These are phyloP conservation scores for Bombylius discolor DNA, from an alignment of 2,888 invertebrate genomes.

Conservation along the genomic window DNA sequence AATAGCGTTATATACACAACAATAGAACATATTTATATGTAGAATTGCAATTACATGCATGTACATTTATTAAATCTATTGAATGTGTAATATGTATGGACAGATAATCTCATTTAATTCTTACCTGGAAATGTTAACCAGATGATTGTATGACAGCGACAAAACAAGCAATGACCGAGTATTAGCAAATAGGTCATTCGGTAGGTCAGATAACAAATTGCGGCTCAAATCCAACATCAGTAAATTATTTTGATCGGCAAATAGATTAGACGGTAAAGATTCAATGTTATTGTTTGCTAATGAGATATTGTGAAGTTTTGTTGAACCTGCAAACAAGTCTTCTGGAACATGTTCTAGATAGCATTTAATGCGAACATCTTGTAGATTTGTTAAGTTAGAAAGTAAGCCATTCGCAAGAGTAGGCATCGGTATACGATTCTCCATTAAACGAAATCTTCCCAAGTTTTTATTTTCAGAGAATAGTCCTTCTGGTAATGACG, in stretches of 20 bases:
- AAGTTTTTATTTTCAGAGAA: conserved; percentile 45
- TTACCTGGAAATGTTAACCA: conserved; percentile 46
- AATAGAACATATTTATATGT: too few relatives aligned
- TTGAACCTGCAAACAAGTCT: conserved; percentile 49
- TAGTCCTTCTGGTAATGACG: conserved; percentile 45
- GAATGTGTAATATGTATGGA: too few relatives aligned
- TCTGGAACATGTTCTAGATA: conserved; percentile 46
- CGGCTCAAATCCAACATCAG: conserved; percentile 48
- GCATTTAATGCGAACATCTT: conserved; percentile 43
- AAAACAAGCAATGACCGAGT: conserved; percentile 44
- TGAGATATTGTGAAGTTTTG: conserved; percentile 44
- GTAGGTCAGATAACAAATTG: conserved; percentile 48
- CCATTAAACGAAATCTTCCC: conserved; percentile 41
- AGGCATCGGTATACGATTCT: conserved; percentile 45
- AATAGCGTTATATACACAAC: too few relatives aligned
- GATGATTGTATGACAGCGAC: conserved; percentile 50
- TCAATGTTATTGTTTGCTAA: conserved; percentile 45
- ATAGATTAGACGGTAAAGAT: conserved; percentile 45
- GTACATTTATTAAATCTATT: too few relatives aligned
- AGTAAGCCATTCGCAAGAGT: conserved; percentile 47
- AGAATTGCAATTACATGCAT: too few relatives aligned
- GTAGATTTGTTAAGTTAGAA: conserved; percentile 44
- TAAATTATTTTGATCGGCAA: conserved; percentile 50
- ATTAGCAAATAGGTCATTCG: conserved; percentile 45
- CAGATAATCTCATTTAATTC: conserved; percentile 14